phyloP scores from a whole-genome alignment of 2,113 vertebrate species.

The Romanogobio albipinnatus region DNA sequence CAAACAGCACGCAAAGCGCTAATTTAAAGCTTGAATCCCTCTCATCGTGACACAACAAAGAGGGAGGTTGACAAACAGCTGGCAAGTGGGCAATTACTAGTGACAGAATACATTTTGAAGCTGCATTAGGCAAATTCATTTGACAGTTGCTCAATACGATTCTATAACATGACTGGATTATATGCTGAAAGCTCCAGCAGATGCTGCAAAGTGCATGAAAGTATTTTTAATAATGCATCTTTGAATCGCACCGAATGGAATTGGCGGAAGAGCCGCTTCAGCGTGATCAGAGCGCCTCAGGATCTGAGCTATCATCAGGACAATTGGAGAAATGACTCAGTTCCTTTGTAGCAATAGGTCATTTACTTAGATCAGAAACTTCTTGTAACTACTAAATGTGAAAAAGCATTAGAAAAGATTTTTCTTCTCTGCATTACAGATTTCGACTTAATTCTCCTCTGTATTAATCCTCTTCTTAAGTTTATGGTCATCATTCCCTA shows the following conservation, averaged over 20 bases:
- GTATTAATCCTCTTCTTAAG: not conserved
- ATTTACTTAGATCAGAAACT: constrained; percentile 40
- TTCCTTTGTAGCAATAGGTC: constrained; percentile 9
- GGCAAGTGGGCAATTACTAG: constrained; percentile 64
- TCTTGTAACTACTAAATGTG: constrained; percentile 24
- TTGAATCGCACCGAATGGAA: constrained; percentile 68
- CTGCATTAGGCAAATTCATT: constrained; percentile 64
- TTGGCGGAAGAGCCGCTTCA: constrained; percentile 54
- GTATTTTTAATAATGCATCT: constrained; percentile 68
- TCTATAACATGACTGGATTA: constrained; percentile 62
- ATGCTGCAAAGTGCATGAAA: constrained; percentile 57
- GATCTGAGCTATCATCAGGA: constrained; percentile 61
- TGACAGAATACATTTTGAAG: constrained; percentile 65
- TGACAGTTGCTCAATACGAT: constrained; percentile 65
- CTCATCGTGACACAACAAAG: constrained; percentile 61
- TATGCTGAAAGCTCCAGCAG: constrained; percentile 52
- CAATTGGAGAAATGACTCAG: constrained; percentile 31
- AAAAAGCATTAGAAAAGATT: constrained; percentile 21
- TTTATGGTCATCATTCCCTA: not conserved
- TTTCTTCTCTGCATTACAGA: not conserved
- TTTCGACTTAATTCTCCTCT: not conserved
- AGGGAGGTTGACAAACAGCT: constrained; percentile 62
- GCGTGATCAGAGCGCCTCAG: constrained; percentile 58
- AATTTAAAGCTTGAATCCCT: constrained; percentile 61
- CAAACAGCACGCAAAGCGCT: constrained; percentile 59